Evolutionary conservation across 2,888 invertebrate genomes (phyloP), one percentile per base, ranked within the genome.

Genomic region (Bombylius discolor): DNA sequence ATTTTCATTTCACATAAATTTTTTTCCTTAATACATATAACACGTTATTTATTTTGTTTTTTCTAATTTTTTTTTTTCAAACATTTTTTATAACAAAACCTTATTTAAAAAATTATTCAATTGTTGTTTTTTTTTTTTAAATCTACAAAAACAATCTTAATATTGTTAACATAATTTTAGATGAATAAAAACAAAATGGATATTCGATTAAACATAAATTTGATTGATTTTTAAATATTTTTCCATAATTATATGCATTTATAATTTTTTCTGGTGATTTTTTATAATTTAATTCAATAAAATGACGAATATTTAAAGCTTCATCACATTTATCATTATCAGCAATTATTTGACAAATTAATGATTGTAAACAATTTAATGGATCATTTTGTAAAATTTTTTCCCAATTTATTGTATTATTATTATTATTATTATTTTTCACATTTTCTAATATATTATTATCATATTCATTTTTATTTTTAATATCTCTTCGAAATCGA

Each of bases 121-220:
- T 1, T 36, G 4, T 36, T 36, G 1, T 7, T 7, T 36, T 4
- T 7, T 8, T 36, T 7, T 36, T 36, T 36, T 7, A 36, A 7
- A 36, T 7, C 11, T 42, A 42, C 5, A 11, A 42, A 42, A 42
- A 42, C 5, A 42, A 42, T 42, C 11, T 42, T 42, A 42, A 42
- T 42, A 74, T 65, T 59, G 66, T 67, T 39, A 74, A 56, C 74
- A 74, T 74, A 3, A 67, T 70, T 56, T 64, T 67, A 9, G 73
- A 71, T 5, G 73, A 72, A 62, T 74, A 74, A 52, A 70, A 62
- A 55, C 74, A 74, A 58, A 69, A 69, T 13, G 72, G 71, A 66
- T 72, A 74, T 50, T 70, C 69, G 39, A 66, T 65, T 36, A 65
- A 70, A 54, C 74, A 74, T 34, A 65, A 64, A 14, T 68, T 65